Percentiles rank a stretch among this genome's conserved stretches.
Evolutionary conservation across 2,113 vertebrate genomes (phyloP).

Genomic region (Rynchops niger): DNA sequence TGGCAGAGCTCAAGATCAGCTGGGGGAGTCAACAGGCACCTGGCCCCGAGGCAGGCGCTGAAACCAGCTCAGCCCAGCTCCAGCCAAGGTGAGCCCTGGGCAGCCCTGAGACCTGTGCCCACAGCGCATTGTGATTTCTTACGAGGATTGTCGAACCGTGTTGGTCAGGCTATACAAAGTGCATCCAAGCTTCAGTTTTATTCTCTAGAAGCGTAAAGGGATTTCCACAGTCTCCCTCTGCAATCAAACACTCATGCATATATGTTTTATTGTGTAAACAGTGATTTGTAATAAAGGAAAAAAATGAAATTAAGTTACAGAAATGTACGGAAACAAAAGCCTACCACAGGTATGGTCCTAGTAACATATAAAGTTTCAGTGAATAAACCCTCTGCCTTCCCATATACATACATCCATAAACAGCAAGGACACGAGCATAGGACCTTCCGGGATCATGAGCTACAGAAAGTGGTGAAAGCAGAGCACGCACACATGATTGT

Average conservation of each 20-base stretch:
- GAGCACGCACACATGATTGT: neutral
- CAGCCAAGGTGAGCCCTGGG: neutral
- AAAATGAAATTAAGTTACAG: neutral
- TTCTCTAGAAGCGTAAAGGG: neutral
- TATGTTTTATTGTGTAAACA: neutral
- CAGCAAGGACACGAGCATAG: neutral
- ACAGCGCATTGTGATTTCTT: neutral
- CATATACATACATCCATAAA: neutral
- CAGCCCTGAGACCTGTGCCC: accelerated
- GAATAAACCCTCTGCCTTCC: neutral
- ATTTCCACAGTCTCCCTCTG: neutral
- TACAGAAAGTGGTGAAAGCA: neutral
- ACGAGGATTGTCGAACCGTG: neutral
- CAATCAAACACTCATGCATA: neutral
- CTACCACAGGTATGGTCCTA: neutral
- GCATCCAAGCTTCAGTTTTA: neutral
- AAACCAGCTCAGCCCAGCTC: neutral
- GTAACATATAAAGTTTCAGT: neutral
- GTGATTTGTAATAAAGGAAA: neutral
- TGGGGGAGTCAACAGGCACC: too few species aligned
- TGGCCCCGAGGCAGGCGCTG: too few species aligned
- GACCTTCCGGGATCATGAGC: neutral
- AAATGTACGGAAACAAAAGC: neutral
- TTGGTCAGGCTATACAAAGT: neutral
- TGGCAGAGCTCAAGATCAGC: neutral